These are phyloP conservation scores for Rhyzopertha dominica DNA, from an alignment of 1,140 invertebrate species.

Conservation along the genomic window DNA sequence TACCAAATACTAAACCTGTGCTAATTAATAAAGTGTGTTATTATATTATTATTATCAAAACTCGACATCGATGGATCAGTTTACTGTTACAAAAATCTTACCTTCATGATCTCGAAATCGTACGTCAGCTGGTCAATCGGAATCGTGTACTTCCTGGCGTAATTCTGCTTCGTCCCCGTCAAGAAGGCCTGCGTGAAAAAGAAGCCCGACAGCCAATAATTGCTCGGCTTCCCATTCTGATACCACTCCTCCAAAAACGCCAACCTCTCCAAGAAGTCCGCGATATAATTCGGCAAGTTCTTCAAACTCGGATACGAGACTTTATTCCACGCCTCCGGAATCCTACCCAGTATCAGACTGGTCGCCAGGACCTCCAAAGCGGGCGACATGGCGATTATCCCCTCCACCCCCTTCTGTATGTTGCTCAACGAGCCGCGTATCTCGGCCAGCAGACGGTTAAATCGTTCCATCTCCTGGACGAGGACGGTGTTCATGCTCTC, in stretches of 20 bases:
- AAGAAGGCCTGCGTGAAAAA: conserved; percentile 93
- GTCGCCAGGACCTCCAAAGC: conserved; percentile 67
- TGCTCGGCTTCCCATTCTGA: conserved; percentile 67
- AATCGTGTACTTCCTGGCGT: conserved; percentile 78
- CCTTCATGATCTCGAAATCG: conserved; percentile 65
- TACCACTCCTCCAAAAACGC: conserved; percentile 75
- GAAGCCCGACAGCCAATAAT: conserved; percentile 92
- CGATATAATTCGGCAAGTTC: conserved; percentile 77
- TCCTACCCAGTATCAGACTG: conserved; percentile 66
- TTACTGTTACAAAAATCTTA: too few species aligned
- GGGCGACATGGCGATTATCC: conserved; percentile 76
- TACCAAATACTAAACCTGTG: too few species aligned
- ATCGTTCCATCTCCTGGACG: conserved; percentile 87
- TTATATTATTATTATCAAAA: too few species aligned
- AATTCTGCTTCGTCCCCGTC: conserved; percentile 89
- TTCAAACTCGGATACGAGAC: conserved; percentile 89
- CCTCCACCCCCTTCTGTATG: conserved; percentile 79
- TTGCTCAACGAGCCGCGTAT: conserved; percentile 62
- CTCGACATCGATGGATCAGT: too few species aligned
- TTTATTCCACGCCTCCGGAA: conserved; percentile 74
- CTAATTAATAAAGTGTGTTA: too few species aligned
- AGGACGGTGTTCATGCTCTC: conserved; percentile 95
- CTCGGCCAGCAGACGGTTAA: conserved; percentile 67
- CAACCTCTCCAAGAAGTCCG: conserved; percentile 77
- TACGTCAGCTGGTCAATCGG: conserved; percentile 84